phyloP scores from a whole-genome alignment of 2,888 invertebrate genomes.

The Epinotia demarniana region DNA sequence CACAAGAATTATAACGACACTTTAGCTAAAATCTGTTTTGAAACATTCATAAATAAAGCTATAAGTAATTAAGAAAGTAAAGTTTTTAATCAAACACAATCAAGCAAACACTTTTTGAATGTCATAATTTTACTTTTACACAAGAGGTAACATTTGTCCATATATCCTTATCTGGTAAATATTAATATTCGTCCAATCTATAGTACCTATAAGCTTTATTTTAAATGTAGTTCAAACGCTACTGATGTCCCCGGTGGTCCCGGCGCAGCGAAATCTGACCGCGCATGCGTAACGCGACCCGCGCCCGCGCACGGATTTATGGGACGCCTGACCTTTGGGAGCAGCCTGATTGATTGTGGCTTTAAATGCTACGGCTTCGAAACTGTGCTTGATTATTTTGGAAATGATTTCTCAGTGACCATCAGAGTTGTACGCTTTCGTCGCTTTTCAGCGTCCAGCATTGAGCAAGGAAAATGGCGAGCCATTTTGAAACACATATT shows the following conservation, averaged over 20 bases:
- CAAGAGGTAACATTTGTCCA: too few species aligned
- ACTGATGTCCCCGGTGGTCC: conserved; percentile 31
- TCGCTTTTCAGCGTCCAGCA: background rate
- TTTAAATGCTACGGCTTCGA: conserved; percentile 7
- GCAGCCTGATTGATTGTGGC: conserved; percentile 26
- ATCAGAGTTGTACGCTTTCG: background rate
- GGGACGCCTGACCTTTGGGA: conserved; percentile 35
- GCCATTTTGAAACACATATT: background rate
- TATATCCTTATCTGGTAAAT: too few species aligned
- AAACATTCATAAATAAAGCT: too few species aligned
- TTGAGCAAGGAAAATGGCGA: too few species aligned
- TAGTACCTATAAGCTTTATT: too few species aligned
- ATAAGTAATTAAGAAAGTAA: too few species aligned
- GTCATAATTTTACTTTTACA: too few species aligned
- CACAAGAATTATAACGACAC: too few species aligned
- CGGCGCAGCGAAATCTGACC: conserved; percentile 49
- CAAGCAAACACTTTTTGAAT: too few species aligned
- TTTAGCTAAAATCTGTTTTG: too few species aligned
- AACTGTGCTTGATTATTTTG: background rate
- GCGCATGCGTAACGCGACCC: conserved; percentile 43
- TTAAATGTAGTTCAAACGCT: conserved; percentile 34
- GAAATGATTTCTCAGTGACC: background rate
- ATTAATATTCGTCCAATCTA: too few species aligned
- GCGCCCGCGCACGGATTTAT: conserved; percentile 36
- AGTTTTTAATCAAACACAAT: too few species aligned